Evolutionary conservation across 2,797 vertebrate genomes (phyloP), one percentile per base, ranked within the genome.

Genomic region (Halcyon chelicuti): DNA sequence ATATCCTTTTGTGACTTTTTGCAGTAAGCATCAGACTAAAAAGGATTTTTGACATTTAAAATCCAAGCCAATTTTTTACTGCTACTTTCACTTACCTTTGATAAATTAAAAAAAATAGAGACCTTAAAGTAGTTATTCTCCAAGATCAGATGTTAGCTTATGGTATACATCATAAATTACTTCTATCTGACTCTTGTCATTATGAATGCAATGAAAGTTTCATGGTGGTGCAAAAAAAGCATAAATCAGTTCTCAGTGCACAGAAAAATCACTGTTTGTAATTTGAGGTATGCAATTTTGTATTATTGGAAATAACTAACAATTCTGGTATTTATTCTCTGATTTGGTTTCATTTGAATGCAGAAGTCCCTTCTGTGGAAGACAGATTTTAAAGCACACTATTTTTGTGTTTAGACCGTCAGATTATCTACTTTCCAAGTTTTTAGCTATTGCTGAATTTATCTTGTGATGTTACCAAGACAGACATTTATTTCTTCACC

Each of bases 71-170:
- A 16, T 73, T 83, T 86, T 91, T 90, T 58, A 67, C 37, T 90
- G 44, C 47, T 40, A 57, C 63, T 94, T 92, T 74, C 72, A 75
- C 10, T 93, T 25, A 57, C 35, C 58, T 93, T 82, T 87, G 72
- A 87, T 52, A 83, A 91, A 91, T 83, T 88, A 67, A 89, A 94
- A 94, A 76, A 71, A 52, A 57, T 6, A 65, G 29, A 85, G 9
- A 87, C 21, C 19, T 79, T 83, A 61, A 37, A 66, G 49, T 4
- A 74, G 49, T 3, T 84, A 31, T 29, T 84, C 31, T 55, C 35
- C 57, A 78, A 90, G 71, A 96, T 33, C 37, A 93, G 52, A 76
- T 63, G 51, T 57, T 92, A 65, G 63, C 40, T 61, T 65, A 57
- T 15, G 18, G 35, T 54, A 35, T 28, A 26, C 3, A 67, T 67